Evolutionary conservation across 2,888 invertebrate genomes (phyloP).

Genomic region (Sinhomidia bicolor): DNA sequence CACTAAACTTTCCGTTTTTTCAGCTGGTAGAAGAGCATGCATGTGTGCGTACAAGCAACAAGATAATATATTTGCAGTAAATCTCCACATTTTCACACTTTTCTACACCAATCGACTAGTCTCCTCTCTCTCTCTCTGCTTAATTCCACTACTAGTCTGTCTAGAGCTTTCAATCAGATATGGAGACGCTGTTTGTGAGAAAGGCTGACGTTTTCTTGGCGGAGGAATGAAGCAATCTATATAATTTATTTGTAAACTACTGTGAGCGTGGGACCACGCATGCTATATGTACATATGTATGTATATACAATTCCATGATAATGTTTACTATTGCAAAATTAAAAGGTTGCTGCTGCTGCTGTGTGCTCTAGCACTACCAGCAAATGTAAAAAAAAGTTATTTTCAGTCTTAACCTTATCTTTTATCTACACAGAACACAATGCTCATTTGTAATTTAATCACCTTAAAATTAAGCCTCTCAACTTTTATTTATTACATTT

Average conservation of each 20-base stretch:
- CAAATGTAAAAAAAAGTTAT: neutral
- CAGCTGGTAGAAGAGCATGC: too few relatives aligned
- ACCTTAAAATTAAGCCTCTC: slow-evolving; percentile 5
- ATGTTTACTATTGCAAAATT: too few relatives aligned
- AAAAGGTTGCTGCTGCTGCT: too few relatives aligned
- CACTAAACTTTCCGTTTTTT: neutral
- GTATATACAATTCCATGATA: too few relatives aligned
- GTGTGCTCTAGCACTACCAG: too few relatives aligned
- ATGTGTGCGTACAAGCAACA: neutral
- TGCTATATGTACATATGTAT: too few relatives aligned
- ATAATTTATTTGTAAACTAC: too few relatives aligned
- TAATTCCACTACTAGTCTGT: neutral
- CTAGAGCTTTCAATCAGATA: neutral
- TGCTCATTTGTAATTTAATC: slow-evolving; percentile 12
- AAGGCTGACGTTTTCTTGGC: neutral
- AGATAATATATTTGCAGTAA: neutral
- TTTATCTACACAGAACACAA: slow-evolving; percentile 1
- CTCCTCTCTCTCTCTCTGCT: neutral
- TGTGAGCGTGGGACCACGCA: too few relatives aligned
- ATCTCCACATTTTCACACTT: slow-evolving; percentile 11
- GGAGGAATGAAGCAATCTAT: neutral
- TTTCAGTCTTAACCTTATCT: neutral
- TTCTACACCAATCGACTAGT: neutral
- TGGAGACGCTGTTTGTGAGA: too few relatives aligned
- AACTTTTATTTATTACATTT: neutral